Percentiles rank a stretch among this genome's conserved stretches.
Evolutionary conservation across 2,797 vertebrate species (phyloP).

Genomic region (Hoplostethus mediterraneus): DNA sequence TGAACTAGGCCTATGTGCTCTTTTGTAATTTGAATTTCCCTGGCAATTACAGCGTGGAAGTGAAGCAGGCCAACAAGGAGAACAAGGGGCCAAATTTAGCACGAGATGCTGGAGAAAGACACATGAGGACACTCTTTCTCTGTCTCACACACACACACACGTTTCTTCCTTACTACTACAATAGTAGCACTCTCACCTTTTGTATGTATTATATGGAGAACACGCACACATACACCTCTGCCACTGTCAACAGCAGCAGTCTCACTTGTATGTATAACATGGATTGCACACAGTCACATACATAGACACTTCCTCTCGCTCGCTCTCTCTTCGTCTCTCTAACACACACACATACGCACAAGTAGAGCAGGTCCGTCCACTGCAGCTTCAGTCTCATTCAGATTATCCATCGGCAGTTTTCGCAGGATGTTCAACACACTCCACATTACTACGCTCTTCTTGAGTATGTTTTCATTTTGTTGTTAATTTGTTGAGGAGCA

Average conservation of each 20-base stretch:
- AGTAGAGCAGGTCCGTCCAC: constrained; percentile 1
- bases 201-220: neutral
- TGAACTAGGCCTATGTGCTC: constrained; percentile 55
- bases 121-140: neutral
- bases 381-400: constrained; percentile 4
- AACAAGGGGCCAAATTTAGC: constrained; percentile 33
- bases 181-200: too few relatives aligned
- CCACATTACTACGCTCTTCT: constrained; percentile 16
- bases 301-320: too few relatives aligned
- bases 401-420: constrained; percentile 15
- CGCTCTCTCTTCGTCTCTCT: too few relatives aligned
- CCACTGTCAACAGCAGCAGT: too few relatives aligned
- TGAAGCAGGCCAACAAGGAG: constrained; percentile 31
- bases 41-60: constrained; percentile 50
- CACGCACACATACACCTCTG: neutral
- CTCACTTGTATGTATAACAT: too few relatives aligned
- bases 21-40: constrained; percentile 69
- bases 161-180: too few relatives aligned
- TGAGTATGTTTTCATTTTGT: constrained; percentile 51
- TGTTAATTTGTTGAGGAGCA: constrained; percentile 29
- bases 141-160: neutral
- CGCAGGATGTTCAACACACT: constrained; percentile 13
- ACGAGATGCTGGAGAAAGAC: constrained; percentile 5
- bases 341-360: neutral
- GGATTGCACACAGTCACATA: too few relatives aligned